A percentile compares a stretch with the other conserved stretches of the same genome.
phyloP scores from a whole-genome alignment of 1,140 invertebrate species.

The Bombus ignitus region DNA sequence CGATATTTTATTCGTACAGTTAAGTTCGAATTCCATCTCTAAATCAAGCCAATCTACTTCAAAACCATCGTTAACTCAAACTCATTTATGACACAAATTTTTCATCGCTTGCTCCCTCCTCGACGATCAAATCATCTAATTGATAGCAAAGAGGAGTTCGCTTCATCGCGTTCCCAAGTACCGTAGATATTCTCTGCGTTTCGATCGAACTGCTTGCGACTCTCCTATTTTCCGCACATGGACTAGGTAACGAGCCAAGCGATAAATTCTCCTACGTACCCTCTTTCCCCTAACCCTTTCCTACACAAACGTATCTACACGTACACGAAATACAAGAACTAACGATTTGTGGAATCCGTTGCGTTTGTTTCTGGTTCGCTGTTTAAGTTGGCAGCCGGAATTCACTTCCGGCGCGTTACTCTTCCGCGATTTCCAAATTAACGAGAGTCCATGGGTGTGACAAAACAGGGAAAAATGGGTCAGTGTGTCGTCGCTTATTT shows the following conservation, averaged over 20 bases:
- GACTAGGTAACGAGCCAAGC: conserved; percentile 29
- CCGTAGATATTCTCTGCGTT: not conserved
- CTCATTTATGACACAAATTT: not conserved
- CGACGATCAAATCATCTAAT: conserved; percentile 29
- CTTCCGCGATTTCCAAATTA: not conserved
- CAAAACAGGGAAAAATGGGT: conserved; percentile 47
- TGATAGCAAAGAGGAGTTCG: conserved; percentile 5
- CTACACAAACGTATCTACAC: no score
- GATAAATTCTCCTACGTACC: conserved; percentile 44
- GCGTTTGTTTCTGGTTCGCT: conserved; percentile 28
- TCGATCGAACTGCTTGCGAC: conserved; percentile 24
- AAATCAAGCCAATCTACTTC: not conserved
- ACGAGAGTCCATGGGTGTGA: conserved; percentile 7
- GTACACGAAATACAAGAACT: no score
- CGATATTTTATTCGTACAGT: not conserved
- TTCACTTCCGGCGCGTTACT: conserved; percentile 39
- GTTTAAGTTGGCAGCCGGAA: conserved; percentile 40
- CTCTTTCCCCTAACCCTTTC: not conserved
- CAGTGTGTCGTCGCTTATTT: conserved; percentile 56
- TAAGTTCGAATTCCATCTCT: not conserved
- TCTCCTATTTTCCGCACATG: conserved; percentile 28
- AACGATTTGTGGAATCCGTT: not conserved
- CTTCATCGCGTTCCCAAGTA: conserved; percentile 9
- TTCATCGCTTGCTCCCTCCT: not conserved
- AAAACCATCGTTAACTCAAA: not conserved